Conservation (phyloP, 2,797 vertebrate species). For the Anguilla obscura region DNA sequence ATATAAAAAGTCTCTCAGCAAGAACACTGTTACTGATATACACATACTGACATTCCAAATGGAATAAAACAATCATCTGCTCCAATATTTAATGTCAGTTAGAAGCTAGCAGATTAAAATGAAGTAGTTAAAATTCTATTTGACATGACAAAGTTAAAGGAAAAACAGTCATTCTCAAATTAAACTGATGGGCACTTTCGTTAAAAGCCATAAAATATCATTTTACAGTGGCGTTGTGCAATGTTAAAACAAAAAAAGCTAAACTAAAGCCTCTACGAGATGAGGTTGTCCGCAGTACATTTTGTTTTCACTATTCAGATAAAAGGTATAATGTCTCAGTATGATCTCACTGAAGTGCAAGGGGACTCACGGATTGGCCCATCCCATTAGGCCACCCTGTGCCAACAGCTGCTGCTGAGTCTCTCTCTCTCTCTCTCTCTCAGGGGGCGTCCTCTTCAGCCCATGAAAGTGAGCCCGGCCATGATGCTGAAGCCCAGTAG, state of each 20-base stretch:
- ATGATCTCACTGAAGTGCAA: not conserved
- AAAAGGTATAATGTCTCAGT: slow-evolving; percentile 4
- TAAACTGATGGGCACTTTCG: not conserved
- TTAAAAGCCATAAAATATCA: slow-evolving; percentile 7
- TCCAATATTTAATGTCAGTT: not conserved
- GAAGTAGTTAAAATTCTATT: not conserved
- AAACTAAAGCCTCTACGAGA: slow-evolving; percentile 11
- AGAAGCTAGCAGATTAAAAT: not conserved
- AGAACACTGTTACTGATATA: not conserved
- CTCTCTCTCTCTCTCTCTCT: not conserved
- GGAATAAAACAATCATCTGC: slow-evolving; percentile 1
- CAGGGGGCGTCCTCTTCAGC: slow-evolving; percentile 53
- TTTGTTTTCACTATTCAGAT: not conserved
- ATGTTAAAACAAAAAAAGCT: slow-evolving; percentile 19
- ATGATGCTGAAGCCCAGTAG: slow-evolving; percentile 82
- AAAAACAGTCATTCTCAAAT: not conserved
- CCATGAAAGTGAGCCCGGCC: slow-evolving; percentile 78
- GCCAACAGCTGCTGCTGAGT: not conserved
- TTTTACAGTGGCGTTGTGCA: not conserved
- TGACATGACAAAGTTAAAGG: not conserved
- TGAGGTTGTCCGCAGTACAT: not conserved
- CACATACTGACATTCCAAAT: not conserved
- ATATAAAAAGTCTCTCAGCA: not conserved
- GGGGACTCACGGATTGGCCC: not conserved
- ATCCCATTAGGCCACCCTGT: not conserved